A percentile compares a stretch with the other conserved stretches of the same genome.
Evolutionary conservation across 2,113 vertebrate species (phyloP).

Genomic region (Gnathonemus longibarbis): DNA sequence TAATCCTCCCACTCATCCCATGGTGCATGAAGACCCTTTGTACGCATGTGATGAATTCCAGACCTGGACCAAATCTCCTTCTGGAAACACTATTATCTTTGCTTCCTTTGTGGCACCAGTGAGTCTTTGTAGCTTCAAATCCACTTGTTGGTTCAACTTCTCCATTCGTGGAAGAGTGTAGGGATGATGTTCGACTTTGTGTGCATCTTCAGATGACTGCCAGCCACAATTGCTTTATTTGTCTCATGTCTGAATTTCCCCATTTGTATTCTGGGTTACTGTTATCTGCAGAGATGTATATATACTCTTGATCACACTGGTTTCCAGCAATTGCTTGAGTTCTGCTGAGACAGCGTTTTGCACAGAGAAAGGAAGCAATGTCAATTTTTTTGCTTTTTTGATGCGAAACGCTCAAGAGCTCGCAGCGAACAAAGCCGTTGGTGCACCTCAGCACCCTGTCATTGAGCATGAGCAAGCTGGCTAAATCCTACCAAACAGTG

Average conservation of each 20-base stretch:
- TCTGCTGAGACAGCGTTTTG: not conserved
- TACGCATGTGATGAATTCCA: not conserved
- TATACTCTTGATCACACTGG: not conserved
- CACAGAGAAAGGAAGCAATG: not conserved
- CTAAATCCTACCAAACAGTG: not conserved
- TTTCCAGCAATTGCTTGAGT: not conserved
- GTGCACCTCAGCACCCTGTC: not conserved
- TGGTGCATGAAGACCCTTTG: not conserved
- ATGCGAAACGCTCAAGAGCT: not conserved
- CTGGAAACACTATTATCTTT: not conserved
- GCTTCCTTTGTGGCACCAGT: not conserved
- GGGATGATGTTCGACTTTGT: not conserved
- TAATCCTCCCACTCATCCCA: not conserved
- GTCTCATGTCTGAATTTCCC: not conserved
- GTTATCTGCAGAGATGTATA: not conserved
- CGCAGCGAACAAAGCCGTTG: not conserved
- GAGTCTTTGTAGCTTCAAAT: not conserved
- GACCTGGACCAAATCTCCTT: not conserved
- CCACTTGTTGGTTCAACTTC: not conserved
- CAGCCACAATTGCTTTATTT: not conserved
- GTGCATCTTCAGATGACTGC: not conserved
- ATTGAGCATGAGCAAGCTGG: not conserved
- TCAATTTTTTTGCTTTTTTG: not conserved
- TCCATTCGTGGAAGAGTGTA: not conserved
- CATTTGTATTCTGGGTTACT: not conserved